Conservation (phyloP, 2,113 vertebrate genomes). For the Turdus rufiventris region DNA sequence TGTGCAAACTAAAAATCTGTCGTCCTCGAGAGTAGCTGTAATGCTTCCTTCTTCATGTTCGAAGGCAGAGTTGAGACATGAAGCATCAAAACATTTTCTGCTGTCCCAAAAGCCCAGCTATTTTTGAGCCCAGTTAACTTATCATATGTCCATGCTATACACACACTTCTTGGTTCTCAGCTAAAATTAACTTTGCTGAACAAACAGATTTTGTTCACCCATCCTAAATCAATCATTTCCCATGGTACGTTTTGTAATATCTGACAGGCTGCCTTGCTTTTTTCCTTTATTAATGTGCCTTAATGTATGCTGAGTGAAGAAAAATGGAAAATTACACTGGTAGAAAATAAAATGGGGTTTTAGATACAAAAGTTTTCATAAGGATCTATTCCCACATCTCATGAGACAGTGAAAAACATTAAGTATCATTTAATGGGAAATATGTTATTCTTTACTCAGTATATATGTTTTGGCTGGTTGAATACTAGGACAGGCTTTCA, state of each 20-base stretch:
- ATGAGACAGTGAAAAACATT: neutral
- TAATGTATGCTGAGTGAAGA: neutral
- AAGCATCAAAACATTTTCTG: neutral
- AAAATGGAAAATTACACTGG: neutral
- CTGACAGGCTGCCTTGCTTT: neutral
- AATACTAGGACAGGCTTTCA: neutral
- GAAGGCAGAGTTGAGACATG: neutral
- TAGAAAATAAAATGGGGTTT: neutral
- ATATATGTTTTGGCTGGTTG: neutral
- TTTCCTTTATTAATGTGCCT: neutral
- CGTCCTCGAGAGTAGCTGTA: neutral
- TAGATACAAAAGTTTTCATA: neutral
- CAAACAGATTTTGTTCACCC: constrained; percentile 11
- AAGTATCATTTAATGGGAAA: neutral
- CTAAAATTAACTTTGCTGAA: constrained; percentile 50
- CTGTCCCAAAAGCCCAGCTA: neutral
- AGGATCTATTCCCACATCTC: neutral
- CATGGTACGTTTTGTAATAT: neutral
- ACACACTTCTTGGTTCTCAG: neutral
- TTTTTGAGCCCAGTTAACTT: neutral
- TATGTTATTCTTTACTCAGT: neutral
- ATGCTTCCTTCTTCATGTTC: neutral
- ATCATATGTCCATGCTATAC: neutral
- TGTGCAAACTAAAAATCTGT: neutral
- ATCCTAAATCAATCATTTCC: neutral